Evolutionary conservation across 2,113 vertebrate genomes (phyloP).

Genomic region (Parotia lawesii): DNA sequence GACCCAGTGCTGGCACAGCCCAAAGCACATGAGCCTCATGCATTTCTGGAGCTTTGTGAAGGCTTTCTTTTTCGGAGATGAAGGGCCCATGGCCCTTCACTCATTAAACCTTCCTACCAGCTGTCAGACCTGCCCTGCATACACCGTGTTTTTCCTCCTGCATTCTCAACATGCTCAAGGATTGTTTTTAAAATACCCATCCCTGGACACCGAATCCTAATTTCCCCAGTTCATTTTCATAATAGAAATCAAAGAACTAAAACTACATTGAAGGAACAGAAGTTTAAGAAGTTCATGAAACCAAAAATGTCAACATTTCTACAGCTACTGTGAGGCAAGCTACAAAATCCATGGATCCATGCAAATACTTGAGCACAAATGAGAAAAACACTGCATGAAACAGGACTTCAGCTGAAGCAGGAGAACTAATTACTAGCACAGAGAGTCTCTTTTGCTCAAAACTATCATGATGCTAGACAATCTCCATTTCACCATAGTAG

Average conservation of each 20-base stretch:
- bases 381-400: background rate
- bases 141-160: background rate
- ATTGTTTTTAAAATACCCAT: background rate
- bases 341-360: background rate
- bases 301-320: background rate
- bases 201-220: background rate
- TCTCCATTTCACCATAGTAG: background rate
- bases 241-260: background rate
- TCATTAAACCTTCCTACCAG: background rate
- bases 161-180: background rate
- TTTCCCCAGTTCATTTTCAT: background rate
- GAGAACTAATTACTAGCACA: background rate
- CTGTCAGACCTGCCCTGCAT: background rate
- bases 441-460: background rate
- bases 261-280: background rate
- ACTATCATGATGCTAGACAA: background rate
- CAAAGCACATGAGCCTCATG: fast-evolving
- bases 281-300: background rate
- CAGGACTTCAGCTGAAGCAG: background rate
- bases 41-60: background rate
- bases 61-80: background rate
- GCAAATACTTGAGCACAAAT: background rate
- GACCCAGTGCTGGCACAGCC: background rate
- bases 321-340: background rate
- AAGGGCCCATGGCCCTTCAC: background rate